phyloP scores from a whole-genome alignment of 2,888 invertebrate genomes.

The Xestoiulus laeticollis region DNA sequence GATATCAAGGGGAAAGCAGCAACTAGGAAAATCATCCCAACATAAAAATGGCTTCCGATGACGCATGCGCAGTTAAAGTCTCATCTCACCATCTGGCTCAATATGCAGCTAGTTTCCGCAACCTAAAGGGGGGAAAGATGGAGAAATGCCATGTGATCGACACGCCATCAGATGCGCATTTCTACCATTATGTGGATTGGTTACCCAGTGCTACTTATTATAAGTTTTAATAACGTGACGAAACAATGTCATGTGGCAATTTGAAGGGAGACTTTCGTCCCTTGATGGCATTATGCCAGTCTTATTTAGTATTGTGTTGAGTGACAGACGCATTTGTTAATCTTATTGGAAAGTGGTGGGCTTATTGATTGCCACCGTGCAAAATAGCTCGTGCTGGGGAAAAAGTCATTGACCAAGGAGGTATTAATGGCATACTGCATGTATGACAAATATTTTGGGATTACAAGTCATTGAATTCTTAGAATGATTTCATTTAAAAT shows the following conservation, averaged over 20 bases:
- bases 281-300: not conserved
- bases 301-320: not conserved
- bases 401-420: constrained; percentile 1
- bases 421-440: not conserved
- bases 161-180: not conserved
- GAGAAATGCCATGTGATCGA: not conserved
- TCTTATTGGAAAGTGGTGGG: not conserved
- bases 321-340: not conserved
- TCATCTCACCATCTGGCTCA: not conserved
- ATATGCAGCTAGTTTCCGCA: not conserved
- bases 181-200: not conserved
- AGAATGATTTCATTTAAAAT: not conserved
- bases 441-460: not conserved
- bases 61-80: not conserved
- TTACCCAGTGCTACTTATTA: not conserved
- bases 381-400: not conserved
- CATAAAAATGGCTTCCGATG: not conserved
- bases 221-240: not conserved
- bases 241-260: constrained; percentile 13
- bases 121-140: constrained; percentile 6
- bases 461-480: not conserved
- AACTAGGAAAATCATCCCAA: not conserved
- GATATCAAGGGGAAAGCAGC: not conserved
- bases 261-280: not conserved
- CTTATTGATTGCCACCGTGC: constrained; percentile 29